A percentile compares a stretch with the other conserved stretches of the same genome.
These are phyloP conservation scores for Busseola fusca DNA, from an alignment of 2,888 invertebrate genomes.

Conservation along the genomic window DNA sequence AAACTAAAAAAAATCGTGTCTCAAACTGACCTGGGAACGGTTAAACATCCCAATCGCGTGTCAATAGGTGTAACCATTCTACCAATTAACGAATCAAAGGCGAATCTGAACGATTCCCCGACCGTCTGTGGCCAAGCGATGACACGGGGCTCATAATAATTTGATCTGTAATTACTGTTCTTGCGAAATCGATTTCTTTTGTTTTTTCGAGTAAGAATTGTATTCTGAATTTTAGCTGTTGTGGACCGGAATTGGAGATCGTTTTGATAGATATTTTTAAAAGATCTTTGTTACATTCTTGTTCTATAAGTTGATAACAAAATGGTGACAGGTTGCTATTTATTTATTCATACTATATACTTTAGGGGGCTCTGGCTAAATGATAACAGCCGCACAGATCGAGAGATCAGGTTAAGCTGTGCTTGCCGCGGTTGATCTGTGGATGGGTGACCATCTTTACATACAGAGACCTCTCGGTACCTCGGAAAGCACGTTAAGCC, in stretches of 20 bases:
- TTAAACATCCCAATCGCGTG: conserved; percentile 42
- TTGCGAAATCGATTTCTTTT: conserved; percentile 54
- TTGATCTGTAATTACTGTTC: conserved; percentile 44
- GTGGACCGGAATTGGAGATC: neutral
- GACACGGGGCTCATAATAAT: conserved; percentile 50
- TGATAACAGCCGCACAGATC: too few relatives aligned
- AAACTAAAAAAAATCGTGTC: neutral
- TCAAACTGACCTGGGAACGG: conserved; percentile 27
- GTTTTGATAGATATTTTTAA: neutral
- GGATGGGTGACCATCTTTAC: too few relatives aligned
- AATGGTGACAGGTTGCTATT: too few relatives aligned
- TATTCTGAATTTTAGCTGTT: neutral
- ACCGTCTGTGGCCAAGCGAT: conserved; percentile 55
- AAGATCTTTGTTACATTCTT: neutral
- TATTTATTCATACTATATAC: too few relatives aligned
- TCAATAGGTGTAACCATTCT: conserved; percentile 35
- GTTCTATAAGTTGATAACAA: neutral
- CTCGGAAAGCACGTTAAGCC: too few relatives aligned
- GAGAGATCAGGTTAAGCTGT: too few relatives aligned
- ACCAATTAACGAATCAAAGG: conserved; percentile 49
- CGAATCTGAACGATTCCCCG: conserved; percentile 44
- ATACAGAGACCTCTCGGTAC: too few relatives aligned
- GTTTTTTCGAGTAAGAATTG: neutral
- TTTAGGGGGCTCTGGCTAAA: too few relatives aligned
- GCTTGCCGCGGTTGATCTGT: too few relatives aligned